These are phyloP conservation scores for Lophura swinhoii DNA, from an alignment of 2,797 vertebrate genomes.

Conservation along the genomic window DNA sequence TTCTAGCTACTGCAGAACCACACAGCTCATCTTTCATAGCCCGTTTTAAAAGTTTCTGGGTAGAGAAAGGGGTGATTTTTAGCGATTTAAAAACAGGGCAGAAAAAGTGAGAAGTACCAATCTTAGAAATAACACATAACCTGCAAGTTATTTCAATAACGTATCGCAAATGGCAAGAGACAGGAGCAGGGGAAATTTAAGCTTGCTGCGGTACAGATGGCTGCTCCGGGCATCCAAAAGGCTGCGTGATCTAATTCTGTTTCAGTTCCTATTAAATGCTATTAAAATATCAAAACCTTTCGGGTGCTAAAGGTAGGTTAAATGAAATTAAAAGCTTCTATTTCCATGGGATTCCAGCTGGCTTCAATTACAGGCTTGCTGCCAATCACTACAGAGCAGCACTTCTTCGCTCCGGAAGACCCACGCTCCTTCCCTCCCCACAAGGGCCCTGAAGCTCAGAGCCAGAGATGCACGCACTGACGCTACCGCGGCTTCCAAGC, in stretches of 20 bases:
- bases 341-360: conserved; percentile 2
- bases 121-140: neutral
- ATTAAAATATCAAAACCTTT: neutral
- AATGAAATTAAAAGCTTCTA: conserved; percentile 20
- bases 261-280: neutral
- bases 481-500: accelerated
- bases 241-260: neutral
- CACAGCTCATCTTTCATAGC: neutral
- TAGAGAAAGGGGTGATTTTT: neutral
- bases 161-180: neutral
- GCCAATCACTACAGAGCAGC: accelerated
- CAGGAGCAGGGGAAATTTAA: neutral
- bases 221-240: neutral
- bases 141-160: neutral
- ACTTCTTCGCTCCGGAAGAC: neutral
- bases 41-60: neutral
- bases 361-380: neutral
- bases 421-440: neutral
- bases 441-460: neutral
- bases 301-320: conserved; percentile 10
- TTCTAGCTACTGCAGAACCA: neutral
- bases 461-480: accelerated
- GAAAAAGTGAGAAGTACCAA: neutral
- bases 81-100: neutral
- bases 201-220: neutral